A percentile compares a stretch with the other conserved stretches of the same genome.
These are phyloP conservation scores for Andrena camellia DNA, from an alignment of 2,888 invertebrate genomes.

Conservation along the genomic window DNA sequence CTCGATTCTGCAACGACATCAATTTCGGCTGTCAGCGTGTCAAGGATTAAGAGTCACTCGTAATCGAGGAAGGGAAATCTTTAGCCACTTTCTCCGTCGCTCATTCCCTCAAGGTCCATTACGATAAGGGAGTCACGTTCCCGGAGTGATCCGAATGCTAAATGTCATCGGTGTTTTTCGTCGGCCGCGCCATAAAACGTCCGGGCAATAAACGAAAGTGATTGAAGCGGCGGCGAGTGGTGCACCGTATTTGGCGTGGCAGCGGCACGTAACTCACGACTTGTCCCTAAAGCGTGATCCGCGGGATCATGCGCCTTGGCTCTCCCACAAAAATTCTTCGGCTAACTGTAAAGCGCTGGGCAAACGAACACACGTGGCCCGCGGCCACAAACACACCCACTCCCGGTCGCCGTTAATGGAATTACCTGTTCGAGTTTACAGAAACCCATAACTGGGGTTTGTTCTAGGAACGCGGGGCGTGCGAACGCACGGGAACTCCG, in stretches of 20 bases:
- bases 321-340: constrained; percentile 68
- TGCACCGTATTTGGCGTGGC: constrained; percentile 43
- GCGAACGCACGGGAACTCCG: constrained; percentile 59
- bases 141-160: constrained; percentile 18
- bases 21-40: constrained; percentile 12
- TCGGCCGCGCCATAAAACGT: neutral
- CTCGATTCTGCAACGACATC: neutral
- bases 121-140: constrained; percentile 6
- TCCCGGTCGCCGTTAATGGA: constrained; percentile 70
- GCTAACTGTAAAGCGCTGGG: constrained; percentile 70
- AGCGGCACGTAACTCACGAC: constrained; percentile 29
- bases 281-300: constrained; percentile 55
- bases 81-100: neutral
- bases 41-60: constrained; percentile 4
- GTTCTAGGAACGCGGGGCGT: constrained; percentile 73
- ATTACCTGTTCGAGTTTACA: constrained; percentile 77
- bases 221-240: constrained; percentile 20
- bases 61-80: constrained; percentile 3
- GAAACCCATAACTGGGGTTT: constrained; percentile 75
- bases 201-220: constrained; percentile 53
- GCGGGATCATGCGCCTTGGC: constrained; percentile 55
- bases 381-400: constrained; percentile 73
- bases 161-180: constrained; percentile 10
- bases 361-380: constrained; percentile 54
- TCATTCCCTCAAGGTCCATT: neutral